A percentile compares a stretch with the other conserved stretches of the same genome.
Conservation (phyloP, 2,888 invertebrate genomes). For the Gari tellinella region DNA sequence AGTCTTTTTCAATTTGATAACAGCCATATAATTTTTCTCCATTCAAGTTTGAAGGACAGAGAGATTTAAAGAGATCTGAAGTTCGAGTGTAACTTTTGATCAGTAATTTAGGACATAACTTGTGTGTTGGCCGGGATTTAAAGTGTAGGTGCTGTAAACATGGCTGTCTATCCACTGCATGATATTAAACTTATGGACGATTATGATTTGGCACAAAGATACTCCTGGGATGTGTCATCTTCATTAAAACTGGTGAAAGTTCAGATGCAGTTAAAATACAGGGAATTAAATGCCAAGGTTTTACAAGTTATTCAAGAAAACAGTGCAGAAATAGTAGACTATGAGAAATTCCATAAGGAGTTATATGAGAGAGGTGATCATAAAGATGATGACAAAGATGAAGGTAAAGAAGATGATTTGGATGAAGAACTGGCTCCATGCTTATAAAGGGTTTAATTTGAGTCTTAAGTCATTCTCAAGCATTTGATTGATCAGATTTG, state of each 20-base stretch:
- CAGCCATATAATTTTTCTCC: too few relatives aligned
- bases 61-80: too few relatives aligned
- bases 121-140: too few relatives aligned
- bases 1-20: too few relatives aligned
- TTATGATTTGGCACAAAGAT: constrained; percentile 49
- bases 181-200: constrained; percentile 50
- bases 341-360: constrained; percentile 50
- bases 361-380: constrained; percentile 33
- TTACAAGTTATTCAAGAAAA: constrained; percentile 43
- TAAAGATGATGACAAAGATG: constrained; percentile 6
- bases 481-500: too few relatives aligned
- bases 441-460: too few relatives aligned
- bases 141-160: constrained; percentile 10
- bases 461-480: too few relatives aligned
- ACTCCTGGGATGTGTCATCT: constrained; percentile 53
- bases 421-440: too few relatives aligned
- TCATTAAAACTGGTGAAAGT: constrained; percentile 51
- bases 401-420: not conserved
- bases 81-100: too few relatives aligned
- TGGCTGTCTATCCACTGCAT: constrained; percentile 51
- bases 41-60: too few relatives aligned
- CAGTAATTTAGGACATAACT: too few relatives aligned
- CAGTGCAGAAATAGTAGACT: constrained; percentile 37
- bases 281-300: constrained; percentile 42
- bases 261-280: constrained; percentile 55